Evolutionary conservation across 2,797 vertebrate genomes (phyloP), one percentile per base, ranked within the genome.

Genomic region (Nannoperca australis): DNA sequence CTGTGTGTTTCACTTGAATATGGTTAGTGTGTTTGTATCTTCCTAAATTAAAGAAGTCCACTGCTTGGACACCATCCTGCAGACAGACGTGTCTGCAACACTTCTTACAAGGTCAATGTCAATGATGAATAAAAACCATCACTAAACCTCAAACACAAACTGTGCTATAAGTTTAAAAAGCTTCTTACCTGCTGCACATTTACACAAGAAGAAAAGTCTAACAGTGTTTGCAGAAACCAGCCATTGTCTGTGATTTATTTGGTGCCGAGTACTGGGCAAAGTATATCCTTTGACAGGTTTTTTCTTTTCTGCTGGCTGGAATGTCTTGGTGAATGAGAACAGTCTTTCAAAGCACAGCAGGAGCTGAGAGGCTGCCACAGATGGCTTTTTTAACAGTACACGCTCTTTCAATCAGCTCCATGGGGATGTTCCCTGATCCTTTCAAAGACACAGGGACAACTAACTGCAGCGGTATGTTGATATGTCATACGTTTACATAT

Each of bases 261-360:
- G 65, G 15, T 24, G 40, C 45, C 5, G 55, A 60, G 68, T 40
- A 36, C 27, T 54, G 54, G 66, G 70, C 13, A 61, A 36, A 76
- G 27, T 49, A 49, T 20, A 63, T 62, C 45, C 17, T 77, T 66
- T 58, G 51, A 56, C 49, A 51, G 24, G 0, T 38, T 60, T 50
- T 62, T 32, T n/a, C n/a, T 24, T 47, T 0, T 13, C 73, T 13
- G 42, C 60, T 4, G 40, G 42, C 60, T 79, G 74, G 70, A 73
- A 49, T n/a, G 55, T 67, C 67, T 78, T 2, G 9, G 64, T 85
- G 73, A 87, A 82, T 50, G 32, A 50, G 59, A 78, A 45, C 60
- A 64, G 47, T 66, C 78, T 78, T 82, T 85, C 79, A 89, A 76
- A 85, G 86, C 75, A 40, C 84, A 86, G 87, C 81, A 50, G 84